These are phyloP conservation scores for Plectus sambesii DNA, from an alignment of 1,140 invertebrate species.

Conservation along the genomic window DNA sequence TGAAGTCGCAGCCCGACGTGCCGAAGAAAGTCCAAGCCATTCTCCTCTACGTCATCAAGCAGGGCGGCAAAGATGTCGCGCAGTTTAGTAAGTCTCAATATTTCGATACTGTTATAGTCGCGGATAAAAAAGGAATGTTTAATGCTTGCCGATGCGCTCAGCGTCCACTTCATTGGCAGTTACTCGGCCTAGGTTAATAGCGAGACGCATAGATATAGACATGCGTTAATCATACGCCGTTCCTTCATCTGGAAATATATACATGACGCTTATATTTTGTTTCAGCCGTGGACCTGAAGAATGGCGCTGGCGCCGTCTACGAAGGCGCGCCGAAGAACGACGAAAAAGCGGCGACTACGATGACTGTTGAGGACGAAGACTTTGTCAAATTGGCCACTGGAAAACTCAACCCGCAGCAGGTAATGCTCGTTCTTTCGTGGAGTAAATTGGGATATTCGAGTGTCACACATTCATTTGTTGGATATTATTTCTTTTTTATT, in stretches of 20 bases:
- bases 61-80: constrained; percentile 61
- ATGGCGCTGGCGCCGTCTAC: constrained; percentile 15
- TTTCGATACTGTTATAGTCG: constrained; percentile 53
- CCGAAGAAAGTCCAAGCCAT: constrained; percentile 67
- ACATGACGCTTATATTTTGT: too few species aligned
- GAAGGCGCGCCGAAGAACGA: constrained; percentile 19
- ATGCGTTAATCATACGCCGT: too few species aligned
- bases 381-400: constrained; percentile 68
- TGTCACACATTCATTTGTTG: too few species aligned
- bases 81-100: constrained; percentile 67
- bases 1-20: constrained; percentile 60
- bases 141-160: too few species aligned
- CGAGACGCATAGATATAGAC: too few species aligned
- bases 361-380: constrained; percentile 67
- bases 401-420: constrained; percentile 70
- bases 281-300: constrained; percentile 27
- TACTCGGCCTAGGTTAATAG: too few species aligned
- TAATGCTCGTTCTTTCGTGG: too few species aligned
- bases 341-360: constrained; percentile 13
- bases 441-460: too few species aligned
- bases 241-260: too few species aligned
- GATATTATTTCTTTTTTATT: too few species aligned
- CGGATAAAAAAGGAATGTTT: constrained; percentile 60
- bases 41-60: constrained; percentile 73
- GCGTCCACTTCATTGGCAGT: too few species aligned